Evolutionary conservation across 2,113 vertebrate genomes (phyloP), one percentile per base, ranked within the genome.

Genomic region (Morphnarchus princeps): DNA sequence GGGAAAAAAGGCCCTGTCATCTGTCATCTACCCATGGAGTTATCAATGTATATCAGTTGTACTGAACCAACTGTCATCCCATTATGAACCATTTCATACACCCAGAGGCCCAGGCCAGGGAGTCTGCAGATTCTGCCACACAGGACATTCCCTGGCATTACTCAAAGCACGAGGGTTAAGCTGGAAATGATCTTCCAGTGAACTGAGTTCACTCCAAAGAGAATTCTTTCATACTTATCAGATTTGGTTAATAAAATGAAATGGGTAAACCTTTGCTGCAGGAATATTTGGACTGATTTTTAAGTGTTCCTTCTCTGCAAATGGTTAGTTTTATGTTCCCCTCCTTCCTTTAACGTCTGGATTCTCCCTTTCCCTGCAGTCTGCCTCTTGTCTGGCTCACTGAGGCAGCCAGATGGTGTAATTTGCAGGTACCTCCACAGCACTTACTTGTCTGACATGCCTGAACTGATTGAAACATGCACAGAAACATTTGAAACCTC

Each of bases 351-450:
- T 57, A 31, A 72, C 1, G 61, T 36, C 87, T 95, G 84, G 82
- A 66, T 90, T 96, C 84, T 93, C 70, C 59, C 38, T 93, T 61
- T 90, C 81, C 77, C 85, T 71, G 65, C 79, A 81, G 79, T 86
- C 82, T 93, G 92, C 77, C 85, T 96, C 80, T 80, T 38, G 61
- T 89, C 95, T 96, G 95, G 94, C 93, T 97, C 97, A 79, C 81
- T 13, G 52, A 94, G 90, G 91, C 87, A 93, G 89, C 87, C 96
- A 97, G 96, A 96, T 97, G 96, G 92, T 97, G 79, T 90, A 86
- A 97, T 97, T 95, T 95, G 91, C 94, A 96, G 95, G 96, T 95
- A 97, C 87, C 93, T 95, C 89, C 93, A 87, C 85, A 95, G 81
- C 95, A 92, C 86, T 84, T 76, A 86, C 91, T 96, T 95, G 87